A percentile compares a stretch with the other conserved stretches of the same genome.
These are phyloP conservation scores for Junco hyemalis DNA, from an alignment of 2,113 vertebrate species.

Conservation along the genomic window DNA sequence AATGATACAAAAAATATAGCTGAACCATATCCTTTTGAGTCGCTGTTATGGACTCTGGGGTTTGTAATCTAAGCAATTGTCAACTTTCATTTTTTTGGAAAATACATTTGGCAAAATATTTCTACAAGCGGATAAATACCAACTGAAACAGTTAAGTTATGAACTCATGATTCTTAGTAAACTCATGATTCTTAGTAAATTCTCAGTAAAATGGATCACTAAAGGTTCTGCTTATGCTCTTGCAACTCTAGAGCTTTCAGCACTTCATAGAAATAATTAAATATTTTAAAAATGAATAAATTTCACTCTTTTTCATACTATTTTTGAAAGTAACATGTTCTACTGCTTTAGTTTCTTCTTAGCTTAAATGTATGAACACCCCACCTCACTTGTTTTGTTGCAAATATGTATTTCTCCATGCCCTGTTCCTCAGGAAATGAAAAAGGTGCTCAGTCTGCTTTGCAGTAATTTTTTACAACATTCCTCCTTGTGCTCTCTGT, in stretches of 20 bases:
- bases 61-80: background rate
- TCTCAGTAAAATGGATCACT: background rate
- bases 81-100: background rate
- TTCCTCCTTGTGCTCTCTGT: accelerated
- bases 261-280: background rate
- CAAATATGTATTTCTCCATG: background rate
- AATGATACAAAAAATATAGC: background rate
- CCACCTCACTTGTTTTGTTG: background rate
- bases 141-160: background rate
- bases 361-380: background rate
- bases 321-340: background rate
- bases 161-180: background rate
- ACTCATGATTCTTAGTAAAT: background rate
- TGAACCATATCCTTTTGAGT: background rate
- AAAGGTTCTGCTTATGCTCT: background rate
- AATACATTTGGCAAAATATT: background rate
- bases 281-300: background rate
- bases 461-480: background rate
- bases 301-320: background rate
- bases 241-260: background rate
- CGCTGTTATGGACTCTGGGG: background rate
- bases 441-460: background rate
- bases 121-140: background rate
- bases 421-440: background rate
- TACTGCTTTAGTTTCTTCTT: background rate